A percentile compares a stretch with the other conserved stretches of the same genome.
Evolutionary conservation across 2,888 invertebrate species (phyloP).

Genomic region (Phalera bucephala): DNA sequence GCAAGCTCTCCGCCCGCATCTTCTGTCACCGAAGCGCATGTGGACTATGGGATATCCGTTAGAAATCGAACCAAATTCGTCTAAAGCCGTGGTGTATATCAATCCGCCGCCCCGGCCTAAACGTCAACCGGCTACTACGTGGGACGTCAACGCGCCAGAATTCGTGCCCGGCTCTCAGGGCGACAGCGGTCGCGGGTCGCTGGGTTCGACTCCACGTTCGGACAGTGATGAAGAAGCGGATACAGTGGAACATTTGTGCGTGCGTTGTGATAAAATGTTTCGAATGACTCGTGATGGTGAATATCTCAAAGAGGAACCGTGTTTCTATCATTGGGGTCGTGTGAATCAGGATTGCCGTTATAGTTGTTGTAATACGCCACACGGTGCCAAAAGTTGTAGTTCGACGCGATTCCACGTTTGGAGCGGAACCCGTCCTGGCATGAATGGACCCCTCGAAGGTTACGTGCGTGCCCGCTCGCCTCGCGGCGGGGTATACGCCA

Average conservation of each 20-base stretch:
- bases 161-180: constrained; percentile 84
- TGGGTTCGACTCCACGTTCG: constrained; percentile 80
- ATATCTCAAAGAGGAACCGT: constrained; percentile 88
- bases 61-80: constrained; percentile 83
- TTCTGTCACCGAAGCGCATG: constrained; percentile 84
- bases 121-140: constrained; percentile 57
- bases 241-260: constrained; percentile 85
- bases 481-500: constrained; percentile 87
- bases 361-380: constrained; percentile 84
- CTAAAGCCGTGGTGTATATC: constrained; percentile 85
- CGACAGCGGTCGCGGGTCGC: constrained; percentile 81
- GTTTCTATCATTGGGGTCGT: constrained; percentile 95
- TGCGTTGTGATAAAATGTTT: constrained; percentile 89
- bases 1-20: constrained; percentile 83
- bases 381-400: constrained; percentile 85
- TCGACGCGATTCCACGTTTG: constrained; percentile 88
- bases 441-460: constrained; percentile 88
- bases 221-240: constrained; percentile 82
- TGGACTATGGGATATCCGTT: constrained; percentile 88
- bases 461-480: constrained; percentile 84
- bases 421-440: constrained; percentile 87
- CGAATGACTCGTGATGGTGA: constrained; percentile 87
- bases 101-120: constrained; percentile 76
- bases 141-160: constrained; percentile 87
- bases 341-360: constrained; percentile 82